These are phyloP conservation scores for Meleagris gallopavo DNA, from an alignment of 2,113 vertebrate species.

Conservation along the genomic window DNA sequence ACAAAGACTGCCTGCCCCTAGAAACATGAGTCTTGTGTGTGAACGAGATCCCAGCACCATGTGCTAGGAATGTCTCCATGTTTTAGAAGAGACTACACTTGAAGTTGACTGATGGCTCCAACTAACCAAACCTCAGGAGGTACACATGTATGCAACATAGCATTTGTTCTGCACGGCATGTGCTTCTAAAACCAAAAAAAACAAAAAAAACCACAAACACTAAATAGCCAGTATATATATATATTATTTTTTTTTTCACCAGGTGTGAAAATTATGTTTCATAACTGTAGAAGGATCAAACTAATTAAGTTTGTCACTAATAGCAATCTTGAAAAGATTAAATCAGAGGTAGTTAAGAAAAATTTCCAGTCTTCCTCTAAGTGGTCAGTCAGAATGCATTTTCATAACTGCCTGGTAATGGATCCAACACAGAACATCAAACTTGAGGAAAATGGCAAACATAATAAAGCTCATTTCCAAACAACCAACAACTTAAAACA, in stretches of 20 bases:
- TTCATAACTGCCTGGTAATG: conserved; percentile 52
- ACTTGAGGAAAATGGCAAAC: conserved; percentile 55
- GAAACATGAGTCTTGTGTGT: accelerated
- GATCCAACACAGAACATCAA: conserved; percentile 18
- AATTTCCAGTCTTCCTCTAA: conserved; percentile 52
- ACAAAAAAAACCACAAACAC: not conserved
- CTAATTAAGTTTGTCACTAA: conserved; percentile 11
- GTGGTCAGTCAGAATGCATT: conserved; percentile 20
- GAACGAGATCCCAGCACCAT: not conserved
- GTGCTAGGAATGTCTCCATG: accelerated
- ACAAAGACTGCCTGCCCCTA: not conserved
- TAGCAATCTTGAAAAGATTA: conserved; percentile 42
- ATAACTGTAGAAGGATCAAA: not conserved
- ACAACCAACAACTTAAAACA: conserved; percentile 57
- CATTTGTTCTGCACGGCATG: not conserved
- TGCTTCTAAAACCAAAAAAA: too few species aligned
- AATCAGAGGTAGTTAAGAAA: conserved; percentile 27
- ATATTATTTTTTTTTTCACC: not conserved
- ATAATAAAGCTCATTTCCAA: conserved; percentile 52
- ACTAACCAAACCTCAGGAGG: not conserved
- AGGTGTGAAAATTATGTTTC: conserved; percentile 41
- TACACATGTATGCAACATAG: too few species aligned
- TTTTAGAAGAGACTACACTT: not conserved
- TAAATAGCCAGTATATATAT: not conserved
- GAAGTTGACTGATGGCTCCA: not conserved